These are phyloP conservation scores for Stegana nigrithorax DNA, from an alignment of 2,888 invertebrate genomes.

Conservation along the genomic window DNA sequence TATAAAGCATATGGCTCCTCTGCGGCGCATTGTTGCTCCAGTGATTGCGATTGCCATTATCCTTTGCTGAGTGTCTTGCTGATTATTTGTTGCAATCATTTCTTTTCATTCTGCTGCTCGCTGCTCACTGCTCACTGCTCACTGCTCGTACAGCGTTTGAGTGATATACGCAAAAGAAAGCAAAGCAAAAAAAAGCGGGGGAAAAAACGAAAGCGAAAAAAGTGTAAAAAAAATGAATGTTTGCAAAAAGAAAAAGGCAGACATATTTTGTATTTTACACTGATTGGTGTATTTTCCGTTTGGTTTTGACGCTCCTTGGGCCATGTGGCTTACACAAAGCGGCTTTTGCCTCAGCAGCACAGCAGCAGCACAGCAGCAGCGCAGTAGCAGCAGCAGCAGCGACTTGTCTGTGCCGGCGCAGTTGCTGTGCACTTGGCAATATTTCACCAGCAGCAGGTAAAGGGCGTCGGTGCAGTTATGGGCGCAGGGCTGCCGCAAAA, in stretches of 20 bases:
- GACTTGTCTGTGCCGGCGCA: not conserved
- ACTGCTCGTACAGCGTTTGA: too few relatives aligned
- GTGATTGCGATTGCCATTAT: conserved; percentile 46
- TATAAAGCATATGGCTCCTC: conserved; percentile 42
- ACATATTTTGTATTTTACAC: conserved; percentile 41
- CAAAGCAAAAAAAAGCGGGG: not conserved
- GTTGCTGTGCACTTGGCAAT: not conserved
- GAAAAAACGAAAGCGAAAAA: too few relatives aligned
- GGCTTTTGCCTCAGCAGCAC: not conserved
- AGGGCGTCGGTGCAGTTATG: too few relatives aligned
- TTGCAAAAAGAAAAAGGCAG: not conserved
- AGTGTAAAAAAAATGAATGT: too few relatives aligned
- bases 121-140: not conserved
- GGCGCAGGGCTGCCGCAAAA: too few relatives aligned
- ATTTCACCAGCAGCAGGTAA: not conserved
- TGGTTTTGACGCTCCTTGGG: conserved; percentile 51
- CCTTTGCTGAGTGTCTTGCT: conserved; percentile 37
- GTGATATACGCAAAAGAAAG: not conserved
- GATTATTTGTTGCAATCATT: conserved; percentile 22
- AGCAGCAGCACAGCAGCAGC: not conserved
- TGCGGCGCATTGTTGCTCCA: too few relatives aligned
- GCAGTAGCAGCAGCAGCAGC: not conserved
- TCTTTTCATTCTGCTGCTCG: conserved; percentile 11
- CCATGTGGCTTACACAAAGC: conserved; percentile 47
- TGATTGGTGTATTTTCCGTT: conserved; percentile 59